Conservation (phyloP, 2,888 invertebrate species). For the Sarcophaga rosellei region DNA sequence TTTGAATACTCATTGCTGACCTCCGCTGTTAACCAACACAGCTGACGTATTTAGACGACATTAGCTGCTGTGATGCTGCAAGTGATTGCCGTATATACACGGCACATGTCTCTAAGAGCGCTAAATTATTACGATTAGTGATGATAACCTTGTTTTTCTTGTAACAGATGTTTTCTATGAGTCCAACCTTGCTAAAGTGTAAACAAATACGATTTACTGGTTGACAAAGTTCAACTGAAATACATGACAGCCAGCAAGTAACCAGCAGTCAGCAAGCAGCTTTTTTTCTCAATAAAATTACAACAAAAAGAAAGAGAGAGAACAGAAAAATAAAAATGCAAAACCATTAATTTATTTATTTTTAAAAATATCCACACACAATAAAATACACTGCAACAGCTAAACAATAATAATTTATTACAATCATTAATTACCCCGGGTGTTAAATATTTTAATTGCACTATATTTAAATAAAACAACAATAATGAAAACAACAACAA, state of each 20-base stretch:
- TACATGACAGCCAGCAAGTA: neutral
- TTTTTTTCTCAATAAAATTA: neutral
- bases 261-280: neutral
- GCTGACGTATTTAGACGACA: no score
- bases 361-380: neutral
- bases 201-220: neutral
- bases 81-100: no score
- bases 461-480: slow-evolving; percentile 31
- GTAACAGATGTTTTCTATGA: slow-evolving; percentile 4
- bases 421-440: slow-evolving; percentile 48
- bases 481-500: neutral
- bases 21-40: no score
- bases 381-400: slow-evolving; percentile 23
- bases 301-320: neutral
- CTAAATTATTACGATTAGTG: no score
- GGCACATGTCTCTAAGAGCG: no score
- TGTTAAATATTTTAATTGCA: slow-evolving; percentile 50
- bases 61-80: no score
- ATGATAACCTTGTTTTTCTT: no score
- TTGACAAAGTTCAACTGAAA: no score
- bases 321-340: no score
- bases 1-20: no score
- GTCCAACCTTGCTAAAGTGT: no score
- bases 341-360: neutral
- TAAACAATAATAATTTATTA: slow-evolving; percentile 55